Percentiles rank a stretch among this genome's conserved stretches.
phyloP scores from a whole-genome alignment of 2,797 vertebrate genomes.

The Girardinus metallicus region DNA sequence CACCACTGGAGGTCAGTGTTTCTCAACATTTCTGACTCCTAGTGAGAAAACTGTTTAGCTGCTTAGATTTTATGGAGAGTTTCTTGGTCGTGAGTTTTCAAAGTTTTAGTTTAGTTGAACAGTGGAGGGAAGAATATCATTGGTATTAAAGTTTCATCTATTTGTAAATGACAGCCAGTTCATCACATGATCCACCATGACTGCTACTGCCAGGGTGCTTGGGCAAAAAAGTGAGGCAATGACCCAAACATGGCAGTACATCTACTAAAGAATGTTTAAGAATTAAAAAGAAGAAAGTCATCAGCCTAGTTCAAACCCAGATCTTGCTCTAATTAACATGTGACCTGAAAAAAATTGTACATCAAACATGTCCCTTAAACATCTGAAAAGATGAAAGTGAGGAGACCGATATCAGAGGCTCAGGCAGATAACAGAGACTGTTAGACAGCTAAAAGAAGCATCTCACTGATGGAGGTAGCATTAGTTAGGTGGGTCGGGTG shows the following conservation, averaged over 20 bases:
- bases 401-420: neutral
- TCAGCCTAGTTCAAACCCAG: neutral
- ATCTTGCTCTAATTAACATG: neutral
- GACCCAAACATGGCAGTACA: neutral
- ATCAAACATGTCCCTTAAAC: neutral
- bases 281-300: neutral
- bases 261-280: neutral
- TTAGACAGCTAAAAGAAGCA: neutral
- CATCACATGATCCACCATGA: neutral
- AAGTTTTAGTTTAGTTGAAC: neutral
- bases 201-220: neutral
- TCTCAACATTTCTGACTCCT: neutral
- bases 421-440: neutral
- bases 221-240: neutral
- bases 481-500: neutral
- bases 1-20: slow-evolving; percentile 7
- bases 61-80: neutral
- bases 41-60: neutral
- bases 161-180: neutral
- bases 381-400: neutral
- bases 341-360: neutral
- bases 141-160: neutral
- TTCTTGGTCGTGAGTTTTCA: neutral
- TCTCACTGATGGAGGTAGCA: too few species aligned
- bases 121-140: neutral